phyloP scores from a whole-genome alignment of 2,113 vertebrate genomes.

The Sturnus vulgaris region DNA sequence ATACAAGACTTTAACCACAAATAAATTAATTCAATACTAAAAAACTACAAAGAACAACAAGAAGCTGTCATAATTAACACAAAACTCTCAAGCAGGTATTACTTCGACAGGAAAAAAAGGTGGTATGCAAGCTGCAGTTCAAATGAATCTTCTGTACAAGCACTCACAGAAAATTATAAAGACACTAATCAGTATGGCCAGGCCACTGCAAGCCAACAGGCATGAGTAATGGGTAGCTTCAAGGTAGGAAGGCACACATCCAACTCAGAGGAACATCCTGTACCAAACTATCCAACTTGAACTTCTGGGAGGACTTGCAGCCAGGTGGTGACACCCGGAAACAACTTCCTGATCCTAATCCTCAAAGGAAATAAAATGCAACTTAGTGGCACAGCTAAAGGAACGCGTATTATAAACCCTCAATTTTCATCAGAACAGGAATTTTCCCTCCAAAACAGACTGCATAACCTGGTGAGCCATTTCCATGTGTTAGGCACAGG shows the following conservation, averaged over 20 bases:
- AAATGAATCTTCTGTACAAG: neutral
- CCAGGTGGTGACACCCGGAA: neutral
- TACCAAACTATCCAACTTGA: conserved; percentile 19
- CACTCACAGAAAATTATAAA: neutral
- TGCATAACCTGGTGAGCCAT: neutral
- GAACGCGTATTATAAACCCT: neutral
- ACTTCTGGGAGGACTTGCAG: neutral
- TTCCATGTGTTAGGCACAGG: neutral
- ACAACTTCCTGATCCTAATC: conserved; percentile 3
- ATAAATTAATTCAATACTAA: neutral
- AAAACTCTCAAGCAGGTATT: neutral
- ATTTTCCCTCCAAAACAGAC: neutral
- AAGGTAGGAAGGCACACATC: conserved; percentile 49
- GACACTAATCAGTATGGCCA: conserved; percentile 6
- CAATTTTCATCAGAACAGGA: neutral
- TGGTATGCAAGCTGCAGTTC: neutral
- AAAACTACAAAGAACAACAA: neutral
- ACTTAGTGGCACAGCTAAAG: neutral
- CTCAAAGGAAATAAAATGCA: conserved; percentile 19
- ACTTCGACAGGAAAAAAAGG: neutral
- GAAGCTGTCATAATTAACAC: neutral
- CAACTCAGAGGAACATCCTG: conserved; percentile 50
- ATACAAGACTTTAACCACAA: neutral
- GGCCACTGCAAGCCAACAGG: conserved; percentile 36
- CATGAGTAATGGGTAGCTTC: conserved; percentile 36